Base-by-base conservation (phyloP, 1,140 invertebrate genomes). In the Diachasmimorpha longicaudata region DNA sequence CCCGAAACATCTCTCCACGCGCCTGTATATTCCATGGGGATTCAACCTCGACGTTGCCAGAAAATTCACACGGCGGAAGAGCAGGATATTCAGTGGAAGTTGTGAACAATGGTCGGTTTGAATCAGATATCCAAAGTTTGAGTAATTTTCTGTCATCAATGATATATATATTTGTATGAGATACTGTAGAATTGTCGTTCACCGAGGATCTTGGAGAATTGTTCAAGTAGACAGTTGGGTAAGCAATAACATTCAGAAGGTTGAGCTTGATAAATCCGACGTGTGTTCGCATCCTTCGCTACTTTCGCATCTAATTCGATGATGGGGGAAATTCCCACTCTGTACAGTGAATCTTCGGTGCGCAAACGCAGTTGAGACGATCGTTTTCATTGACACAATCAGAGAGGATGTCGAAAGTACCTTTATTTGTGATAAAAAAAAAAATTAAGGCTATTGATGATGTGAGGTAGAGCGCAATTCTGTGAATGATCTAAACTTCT, bases 81-180 rank as follows among this genome's bases (percentile, higher is more conserved):
- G 76, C 77, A 76, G 72, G 67, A 72, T 73, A 78, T 74, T 79
- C 78, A 82, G 82, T 70, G 81, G 80, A 39, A 63, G 80, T 74
- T 80, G 44, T 74, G 75, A 84, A 74, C 79, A 66, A 13, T 52
- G 25, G 23, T 67, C 73, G 23, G 68, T 52, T 68, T 36, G 70
- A 25, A 52, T 75, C 73, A 25, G 19, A 63, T 52, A 19, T 9
- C 4, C 48, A 52, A 52, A 52, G n/a, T 52, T 52, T n/a, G 48
- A 19, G 39, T 42, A 42, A 52, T 52, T 52, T 52, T 52, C 48
- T n/a, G 48, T 4, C 48, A 14, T n/a, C 48, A 52, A 4, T n/a
- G n/a, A 19, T 0, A 52, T 10, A 11, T 42, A 4, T 10, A 4
- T 42, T 42, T 42, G 39, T 13, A 6, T 0, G 39, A 42, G 39